These are phyloP conservation scores for Geotrupes spiniger DNA, from an alignment of 2,888 invertebrate species.

Conservation along the genomic window DNA sequence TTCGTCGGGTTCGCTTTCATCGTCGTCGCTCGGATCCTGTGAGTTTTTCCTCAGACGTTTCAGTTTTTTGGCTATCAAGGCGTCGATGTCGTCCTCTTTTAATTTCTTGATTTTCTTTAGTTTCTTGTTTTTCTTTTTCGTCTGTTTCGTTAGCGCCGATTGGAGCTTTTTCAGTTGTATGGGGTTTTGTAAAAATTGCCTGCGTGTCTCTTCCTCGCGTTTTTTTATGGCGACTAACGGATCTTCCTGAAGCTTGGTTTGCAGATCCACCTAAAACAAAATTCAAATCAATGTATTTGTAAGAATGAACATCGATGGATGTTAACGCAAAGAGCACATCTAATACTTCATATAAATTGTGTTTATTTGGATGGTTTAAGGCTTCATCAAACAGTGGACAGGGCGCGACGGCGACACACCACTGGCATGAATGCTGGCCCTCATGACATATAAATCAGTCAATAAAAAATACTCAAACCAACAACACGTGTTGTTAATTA, in stretches of 20 bases:
- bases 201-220: conserved; percentile 82
- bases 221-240: conserved; percentile 87
- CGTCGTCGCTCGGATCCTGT: conserved; percentile 41
- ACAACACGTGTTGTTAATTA: no score
- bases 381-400: no score
- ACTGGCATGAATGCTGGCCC: no score
- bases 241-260: conserved; percentile 89
- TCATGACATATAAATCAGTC: no score
- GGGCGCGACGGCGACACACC: no score
- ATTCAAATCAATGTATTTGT: no score
- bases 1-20: no score
- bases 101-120: conserved; percentile 38
- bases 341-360: no score
- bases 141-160: conserved; percentile 66
- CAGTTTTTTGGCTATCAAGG: conserved; percentile 40
- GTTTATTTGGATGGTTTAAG: no score
- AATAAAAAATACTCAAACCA: no score
- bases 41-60: conserved; percentile 35
- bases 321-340: neutral
- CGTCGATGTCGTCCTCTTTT: conserved; percentile 40
- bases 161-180: conserved; percentile 84
- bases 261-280: conserved; percentile 75
- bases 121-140: conserved; percentile 54
- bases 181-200: conserved; percentile 86
- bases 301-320: neutral